Evolutionary conservation across 1,140 invertebrate species (phyloP).

Genomic region (Orussus abietinus): DNA sequence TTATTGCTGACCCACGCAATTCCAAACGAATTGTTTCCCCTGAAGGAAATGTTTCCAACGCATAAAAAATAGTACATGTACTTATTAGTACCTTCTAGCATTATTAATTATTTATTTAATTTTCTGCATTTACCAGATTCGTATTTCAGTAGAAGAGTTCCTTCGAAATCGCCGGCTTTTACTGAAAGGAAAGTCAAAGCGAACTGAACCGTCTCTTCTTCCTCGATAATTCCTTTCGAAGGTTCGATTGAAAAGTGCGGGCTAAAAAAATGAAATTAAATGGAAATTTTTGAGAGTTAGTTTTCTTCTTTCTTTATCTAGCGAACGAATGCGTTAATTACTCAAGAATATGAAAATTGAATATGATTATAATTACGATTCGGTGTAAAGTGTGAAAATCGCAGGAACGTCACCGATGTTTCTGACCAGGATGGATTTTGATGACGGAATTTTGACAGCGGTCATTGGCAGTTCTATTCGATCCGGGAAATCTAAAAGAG

Average conservation of each 20-base stretch:
- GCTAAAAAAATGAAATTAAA: slow-evolving; percentile 23
- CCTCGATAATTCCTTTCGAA: slow-evolving; percentile 35
- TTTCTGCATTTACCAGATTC: slow-evolving; percentile 43
- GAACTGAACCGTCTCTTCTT: slow-evolving; percentile 36
- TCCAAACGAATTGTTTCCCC: slow-evolving; percentile 39
- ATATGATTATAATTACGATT: slow-evolving; percentile 24
- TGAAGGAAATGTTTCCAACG: no score
- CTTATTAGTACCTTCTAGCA: no score
- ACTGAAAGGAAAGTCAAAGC: slow-evolving; percentile 32
- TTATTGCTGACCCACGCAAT: slow-evolving; percentile 30
- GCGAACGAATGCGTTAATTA: background rate
- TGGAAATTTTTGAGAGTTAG: slow-evolving; percentile 6
- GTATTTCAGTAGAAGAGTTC: slow-evolving; percentile 38
- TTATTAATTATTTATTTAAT: slow-evolving; percentile 3
- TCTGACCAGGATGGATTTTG: slow-evolving; percentile 38
- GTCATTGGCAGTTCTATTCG: slow-evolving; percentile 40
- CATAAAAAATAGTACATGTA: no score
- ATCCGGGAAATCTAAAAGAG: slow-evolving; percentile 53
- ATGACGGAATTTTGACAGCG: slow-evolving; percentile 43
- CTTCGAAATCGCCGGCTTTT: slow-evolving; percentile 26
- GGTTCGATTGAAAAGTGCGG: slow-evolving; percentile 41
- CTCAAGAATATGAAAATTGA: background rate
- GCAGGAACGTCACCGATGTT: slow-evolving; percentile 44
- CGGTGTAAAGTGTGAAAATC: slow-evolving; percentile 34
- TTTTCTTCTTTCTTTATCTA: background rate